A percentile compares a stretch with the other conserved stretches of the same genome.
Evolutionary conservation across 2,113 vertebrate genomes (phyloP).

Genomic region (Lutjanus erythropterus): DNA sequence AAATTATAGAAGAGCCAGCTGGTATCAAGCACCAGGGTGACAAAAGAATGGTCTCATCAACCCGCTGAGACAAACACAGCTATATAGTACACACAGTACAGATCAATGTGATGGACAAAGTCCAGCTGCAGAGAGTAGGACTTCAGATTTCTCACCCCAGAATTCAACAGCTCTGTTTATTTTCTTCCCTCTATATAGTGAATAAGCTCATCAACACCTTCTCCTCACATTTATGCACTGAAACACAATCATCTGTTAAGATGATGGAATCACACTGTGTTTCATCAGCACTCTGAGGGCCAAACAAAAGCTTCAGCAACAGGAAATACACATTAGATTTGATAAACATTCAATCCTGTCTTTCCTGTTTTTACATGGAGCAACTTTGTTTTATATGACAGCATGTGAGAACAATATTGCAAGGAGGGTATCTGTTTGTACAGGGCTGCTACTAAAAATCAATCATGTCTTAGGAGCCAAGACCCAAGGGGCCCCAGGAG

Average conservation of each 20-base stretch:
- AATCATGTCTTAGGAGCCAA: too few relatives aligned
- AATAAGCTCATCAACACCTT: slow-evolving; percentile 16
- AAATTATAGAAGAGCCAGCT: background rate
- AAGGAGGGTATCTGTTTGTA: background rate
- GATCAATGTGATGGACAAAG: slow-evolving; percentile 63
- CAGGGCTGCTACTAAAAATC: background rate
- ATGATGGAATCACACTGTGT: background rate
- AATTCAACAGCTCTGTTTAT: background rate
- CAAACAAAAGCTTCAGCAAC: background rate
- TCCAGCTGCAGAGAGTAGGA: slow-evolving; percentile 35
- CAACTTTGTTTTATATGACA: background rate
- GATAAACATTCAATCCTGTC: background rate
- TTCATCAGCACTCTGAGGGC: background rate
- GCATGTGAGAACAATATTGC: background rate
- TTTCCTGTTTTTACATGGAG: background rate
- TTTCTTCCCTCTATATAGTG: background rate
- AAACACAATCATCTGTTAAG: background rate
- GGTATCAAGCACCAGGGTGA: background rate
- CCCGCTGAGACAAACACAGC: background rate
- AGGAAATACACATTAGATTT: background rate
- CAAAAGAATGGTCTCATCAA: slow-evolving; percentile 32
- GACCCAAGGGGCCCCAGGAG: too few relatives aligned
- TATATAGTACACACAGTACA: slow-evolving; percentile 6
- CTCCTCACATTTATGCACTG: background rate
- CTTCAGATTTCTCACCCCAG: background rate